Evolutionary conservation across 2,888 invertebrate genomes (phyloP).

Genomic region (Macrosoma leucophasiata): DNA sequence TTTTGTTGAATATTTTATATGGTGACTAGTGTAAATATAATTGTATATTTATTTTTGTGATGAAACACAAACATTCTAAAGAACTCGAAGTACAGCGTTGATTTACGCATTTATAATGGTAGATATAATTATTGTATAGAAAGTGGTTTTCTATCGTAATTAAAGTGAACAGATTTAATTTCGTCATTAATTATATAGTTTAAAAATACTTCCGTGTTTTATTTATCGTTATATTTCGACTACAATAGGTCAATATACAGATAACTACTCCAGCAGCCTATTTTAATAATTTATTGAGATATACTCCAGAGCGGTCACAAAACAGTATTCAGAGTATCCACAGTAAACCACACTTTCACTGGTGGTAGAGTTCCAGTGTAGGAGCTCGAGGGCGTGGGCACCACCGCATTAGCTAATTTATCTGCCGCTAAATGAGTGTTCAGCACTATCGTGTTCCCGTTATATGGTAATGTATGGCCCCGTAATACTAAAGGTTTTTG

Average conservation of each 20-base stretch:
- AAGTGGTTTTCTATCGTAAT: constrained; percentile 45
- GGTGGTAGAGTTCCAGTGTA: no score
- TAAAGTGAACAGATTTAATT: constrained; percentile 52
- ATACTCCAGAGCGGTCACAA: no score
- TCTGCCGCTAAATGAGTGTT: no score
- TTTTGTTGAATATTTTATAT: constrained; percentile 20
- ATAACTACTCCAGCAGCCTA: background rate
- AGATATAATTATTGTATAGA: constrained; percentile 53
- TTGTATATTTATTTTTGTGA: constrained; percentile 21
- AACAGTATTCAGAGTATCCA: no score
- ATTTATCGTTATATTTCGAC: constrained; percentile 13
- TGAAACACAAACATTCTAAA: constrained; percentile 24
- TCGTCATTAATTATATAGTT: constrained; percentile 52
- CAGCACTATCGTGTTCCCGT: no score
- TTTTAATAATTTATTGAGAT: no score
- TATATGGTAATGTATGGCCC: no score
- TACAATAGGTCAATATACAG: background rate
- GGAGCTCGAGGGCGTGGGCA: no score
- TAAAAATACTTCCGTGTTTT: constrained; percentile 33
- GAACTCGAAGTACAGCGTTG: constrained; percentile 42
- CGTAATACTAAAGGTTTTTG: no score
- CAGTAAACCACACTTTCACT: no score
- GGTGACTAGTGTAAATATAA: constrained; percentile 26
- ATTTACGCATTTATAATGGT: constrained; percentile 46
- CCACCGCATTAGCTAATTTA: no score